A percentile compares a stretch with the other conserved stretches of the same genome.
phyloP scores from a whole-genome alignment of 2,888 invertebrate genomes.

The Dicyrtomina minuta region DNA sequence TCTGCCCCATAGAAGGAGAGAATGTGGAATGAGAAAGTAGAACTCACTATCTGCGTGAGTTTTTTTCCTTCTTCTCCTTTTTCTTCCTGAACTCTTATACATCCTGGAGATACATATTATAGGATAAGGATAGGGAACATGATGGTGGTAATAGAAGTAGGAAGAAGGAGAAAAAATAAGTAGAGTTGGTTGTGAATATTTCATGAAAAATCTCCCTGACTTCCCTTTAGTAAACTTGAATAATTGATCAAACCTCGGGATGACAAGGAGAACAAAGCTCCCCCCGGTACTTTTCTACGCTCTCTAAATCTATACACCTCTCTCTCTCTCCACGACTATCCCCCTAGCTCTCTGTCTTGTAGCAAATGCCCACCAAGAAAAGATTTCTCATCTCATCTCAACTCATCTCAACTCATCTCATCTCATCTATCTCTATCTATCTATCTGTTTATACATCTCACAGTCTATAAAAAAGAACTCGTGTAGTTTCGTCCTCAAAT shows the following conservation, averaged over 20 bases:
- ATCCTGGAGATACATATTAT: neutral
- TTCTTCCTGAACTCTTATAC: no score
- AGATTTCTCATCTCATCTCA: constrained; percentile 5
- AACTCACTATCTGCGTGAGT: no score
- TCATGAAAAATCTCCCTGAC: constrained; percentile 19
- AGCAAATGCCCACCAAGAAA: neutral
- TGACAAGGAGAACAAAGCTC: constrained; percentile 12
- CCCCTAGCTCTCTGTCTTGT: neutral
- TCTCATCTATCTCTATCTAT: no score
- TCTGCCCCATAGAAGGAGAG: neutral
- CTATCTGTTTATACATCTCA: no score
- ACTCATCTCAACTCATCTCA: neutral
- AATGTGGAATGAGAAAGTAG: no score
- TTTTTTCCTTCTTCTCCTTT: no score
- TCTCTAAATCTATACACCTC: neutral
- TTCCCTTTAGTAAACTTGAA: constrained; percentile 19
- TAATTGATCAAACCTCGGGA: constrained; percentile 19
- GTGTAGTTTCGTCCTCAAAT: no score
- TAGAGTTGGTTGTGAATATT: constrained; percentile 13
- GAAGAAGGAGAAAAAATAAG: neutral
- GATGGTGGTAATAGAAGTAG: neutral
- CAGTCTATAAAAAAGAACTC: no score
- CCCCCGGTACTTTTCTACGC: neutral
- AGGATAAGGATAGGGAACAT: neutral
- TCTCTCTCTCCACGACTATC: neutral